Percentiles rank a stretch among this genome's conserved stretches.
These are phyloP conservation scores for Dromococcyx pavoninus DNA, from an alignment of 2,797 vertebrate species.

Conservation along the genomic window DNA sequence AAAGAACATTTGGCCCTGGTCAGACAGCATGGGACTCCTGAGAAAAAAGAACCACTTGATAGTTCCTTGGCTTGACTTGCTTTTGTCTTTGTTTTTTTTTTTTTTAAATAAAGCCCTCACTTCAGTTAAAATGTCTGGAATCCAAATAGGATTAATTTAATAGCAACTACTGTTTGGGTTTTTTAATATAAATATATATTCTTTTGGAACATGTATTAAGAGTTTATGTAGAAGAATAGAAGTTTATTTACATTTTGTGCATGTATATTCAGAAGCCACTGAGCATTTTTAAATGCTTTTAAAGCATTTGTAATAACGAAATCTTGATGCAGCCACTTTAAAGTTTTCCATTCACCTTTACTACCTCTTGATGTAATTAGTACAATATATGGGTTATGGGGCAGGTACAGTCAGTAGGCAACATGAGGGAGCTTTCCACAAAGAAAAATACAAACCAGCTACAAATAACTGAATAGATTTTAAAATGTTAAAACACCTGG, in stretches of 20 bases:
- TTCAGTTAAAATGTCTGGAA: background rate
- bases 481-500: background rate
- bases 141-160: background rate
- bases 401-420: background rate
- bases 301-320: background rate
- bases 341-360: background rate
- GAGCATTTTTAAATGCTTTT: background rate
- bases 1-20: conserved; percentile 71
- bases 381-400: background rate
- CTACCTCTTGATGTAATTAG: background rate
- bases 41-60: conserved; percentile 82
- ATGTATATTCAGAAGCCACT: background rate
- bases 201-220: background rate
- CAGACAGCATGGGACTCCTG: conserved; percentile 65
- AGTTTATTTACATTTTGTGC: background rate
- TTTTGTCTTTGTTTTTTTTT: background rate
- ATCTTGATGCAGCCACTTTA: background rate
- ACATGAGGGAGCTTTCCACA: background rate
- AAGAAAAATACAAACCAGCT: background rate
- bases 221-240: background rate
- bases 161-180: background rate
- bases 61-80: conserved; percentile 79
- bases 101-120: background rate
- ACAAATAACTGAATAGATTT: background rate
- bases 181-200: background rate